These are phyloP conservation scores for Myripristis murdjan DNA, from an alignment of 2,797 vertebrate genomes.

Conservation along the genomic window DNA sequence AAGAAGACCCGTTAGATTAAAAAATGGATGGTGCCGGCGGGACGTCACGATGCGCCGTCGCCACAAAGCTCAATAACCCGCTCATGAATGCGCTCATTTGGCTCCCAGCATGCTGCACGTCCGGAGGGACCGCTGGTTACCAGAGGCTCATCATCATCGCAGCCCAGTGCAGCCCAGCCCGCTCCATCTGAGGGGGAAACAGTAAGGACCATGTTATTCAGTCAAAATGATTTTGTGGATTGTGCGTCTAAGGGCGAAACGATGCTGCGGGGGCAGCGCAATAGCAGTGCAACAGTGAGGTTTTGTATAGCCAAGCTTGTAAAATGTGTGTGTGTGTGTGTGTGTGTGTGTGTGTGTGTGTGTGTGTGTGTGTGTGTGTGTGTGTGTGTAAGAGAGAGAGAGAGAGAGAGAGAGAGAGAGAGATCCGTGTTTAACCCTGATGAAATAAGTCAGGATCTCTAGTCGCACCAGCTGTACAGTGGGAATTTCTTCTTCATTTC, in stretches of 20 bases:
- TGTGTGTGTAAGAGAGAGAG: too few relatives aligned
- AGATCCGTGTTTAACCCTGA: slow-evolving; percentile 27
- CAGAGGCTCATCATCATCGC: slow-evolving; percentile 63
- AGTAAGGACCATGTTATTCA: slow-evolving; percentile 59
- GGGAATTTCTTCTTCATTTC: background rate
- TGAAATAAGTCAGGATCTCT: slow-evolving; percentile 44
- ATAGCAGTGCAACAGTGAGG: background rate
- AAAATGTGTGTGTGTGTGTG: slow-evolving; percentile 36
- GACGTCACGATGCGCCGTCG: slow-evolving; percentile 86
- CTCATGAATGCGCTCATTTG: slow-evolving; percentile 77
- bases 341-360: too few relatives aligned
- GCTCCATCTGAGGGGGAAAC: slow-evolving; percentile 53
- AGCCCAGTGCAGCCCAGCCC: slow-evolving; percentile 50
- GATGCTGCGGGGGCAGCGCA: slow-evolving; percentile 15
- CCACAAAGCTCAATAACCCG: slow-evolving; percentile 81
- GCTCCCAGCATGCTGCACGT: slow-evolving; percentile 69
- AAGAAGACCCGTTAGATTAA: slow-evolving; percentile 65
- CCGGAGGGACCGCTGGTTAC: slow-evolving; percentile 63
- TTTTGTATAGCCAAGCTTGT: slow-evolving; percentile 1
- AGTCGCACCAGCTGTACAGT: slow-evolving; percentile 18
- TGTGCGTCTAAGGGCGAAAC: slow-evolving; percentile 14
- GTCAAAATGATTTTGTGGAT: slow-evolving; percentile 14
- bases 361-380: too few relatives aligned
- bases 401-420: too few relatives aligned
- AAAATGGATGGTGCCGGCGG: slow-evolving; percentile 82